Evolutionary conservation across 2,888 invertebrate genomes (phyloP), one percentile per base, ranked within the genome.

Genomic region (Silvanus unidentatus): DNA sequence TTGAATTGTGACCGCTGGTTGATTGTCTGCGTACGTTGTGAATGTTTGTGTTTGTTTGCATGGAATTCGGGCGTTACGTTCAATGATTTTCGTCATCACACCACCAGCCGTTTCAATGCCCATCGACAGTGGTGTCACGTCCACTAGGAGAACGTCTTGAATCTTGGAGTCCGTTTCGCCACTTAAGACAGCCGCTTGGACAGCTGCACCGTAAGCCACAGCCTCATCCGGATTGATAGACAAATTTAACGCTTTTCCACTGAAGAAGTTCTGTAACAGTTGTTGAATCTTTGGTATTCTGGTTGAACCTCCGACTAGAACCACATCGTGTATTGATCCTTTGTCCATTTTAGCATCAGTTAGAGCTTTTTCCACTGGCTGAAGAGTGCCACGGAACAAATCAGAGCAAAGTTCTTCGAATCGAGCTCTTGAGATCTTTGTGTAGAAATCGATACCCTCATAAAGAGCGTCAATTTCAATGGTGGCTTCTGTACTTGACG

Each of bases 311-410:
- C 90, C 90, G 35, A 90, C 89, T 37, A 90, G 73, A 0, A 90
- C 88, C 2, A 90, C 83, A 58, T 89, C 88, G 65, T 89, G 77
- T 48, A 89, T 84, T 87, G 85, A 1, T 88, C 87, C n/a, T n/a
- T n/a, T n/a, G n/a, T n/a, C n/a, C n/a, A n/a, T n/a, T n/a, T n/a
- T n/a, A n/a, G n/a, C n/a, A 63, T 89, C 89, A 39, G 77, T 76
- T 15, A 90, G 71, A 0, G 88, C 86, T 59, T 86, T 84, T 62
- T 88, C 86, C 1, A 90, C 88, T 0, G 88, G 88, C 38, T 83
- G 78, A 48, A 90, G 67, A 0, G 89, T 88, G 13, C 77, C 75
- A 39, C 85, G 74, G 76, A 88, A 87, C 37, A 86, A 70, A 62
- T 86, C 86, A 9, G 80, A 76, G 69, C 81, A 82, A 8, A 88